Evolutionary conservation across 2,113 vertebrate species (phyloP).

Genomic region (Malurus alboscapulatus): DNA sequence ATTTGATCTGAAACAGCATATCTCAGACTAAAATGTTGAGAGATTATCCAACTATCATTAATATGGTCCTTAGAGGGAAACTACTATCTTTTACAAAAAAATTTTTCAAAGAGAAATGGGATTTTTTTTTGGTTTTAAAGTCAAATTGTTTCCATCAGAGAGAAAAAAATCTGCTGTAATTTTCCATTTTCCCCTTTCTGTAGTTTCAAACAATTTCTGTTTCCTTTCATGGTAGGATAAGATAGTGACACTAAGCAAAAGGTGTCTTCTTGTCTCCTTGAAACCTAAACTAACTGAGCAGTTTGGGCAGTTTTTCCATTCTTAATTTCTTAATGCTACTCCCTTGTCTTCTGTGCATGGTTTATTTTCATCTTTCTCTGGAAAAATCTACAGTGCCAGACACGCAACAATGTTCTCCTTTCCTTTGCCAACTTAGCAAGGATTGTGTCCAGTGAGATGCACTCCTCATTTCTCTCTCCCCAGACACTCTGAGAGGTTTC

Average conservation of each 20-base stretch:
- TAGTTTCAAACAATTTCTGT: background rate
- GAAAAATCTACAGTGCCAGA: background rate
- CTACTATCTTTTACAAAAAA: background rate
- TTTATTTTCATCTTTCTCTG: background rate
- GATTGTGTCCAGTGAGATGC: background rate
- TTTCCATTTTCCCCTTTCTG: background rate
- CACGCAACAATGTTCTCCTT: fast-evolving
- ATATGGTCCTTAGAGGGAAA: background rate
- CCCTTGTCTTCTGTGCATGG: fast-evolving
- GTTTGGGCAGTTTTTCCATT: background rate
- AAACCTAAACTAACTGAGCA: background rate
- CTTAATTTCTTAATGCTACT: background rate
- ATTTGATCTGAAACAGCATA: background rate
- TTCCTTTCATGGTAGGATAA: background rate
- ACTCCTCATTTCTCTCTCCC: background rate
- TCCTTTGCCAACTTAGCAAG: background rate
- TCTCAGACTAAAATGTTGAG: background rate
- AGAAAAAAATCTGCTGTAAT: background rate
- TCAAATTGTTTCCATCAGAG: background rate
- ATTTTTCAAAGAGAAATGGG: background rate
- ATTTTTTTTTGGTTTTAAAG: background rate
- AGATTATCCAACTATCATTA: background rate
- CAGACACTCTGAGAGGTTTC: background rate
- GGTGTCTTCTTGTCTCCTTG: background rate
- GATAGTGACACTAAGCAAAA: background rate